phyloP scores from a whole-genome alignment of 2,797 vertebrate species.

The Acanthornis magna region DNA sequence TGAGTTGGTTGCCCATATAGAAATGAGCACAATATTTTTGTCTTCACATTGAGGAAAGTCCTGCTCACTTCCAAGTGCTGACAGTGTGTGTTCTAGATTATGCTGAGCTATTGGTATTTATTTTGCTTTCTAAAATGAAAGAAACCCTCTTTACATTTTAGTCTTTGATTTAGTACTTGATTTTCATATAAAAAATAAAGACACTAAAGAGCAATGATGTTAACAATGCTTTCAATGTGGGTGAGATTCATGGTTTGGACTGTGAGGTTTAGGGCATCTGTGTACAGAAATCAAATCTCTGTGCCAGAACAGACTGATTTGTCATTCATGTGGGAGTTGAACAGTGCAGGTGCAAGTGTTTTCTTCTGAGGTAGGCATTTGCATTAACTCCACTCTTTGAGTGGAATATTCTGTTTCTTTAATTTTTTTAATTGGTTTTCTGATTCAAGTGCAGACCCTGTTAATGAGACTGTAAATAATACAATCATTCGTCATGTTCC shows the following conservation, averaged over 20 bases:
- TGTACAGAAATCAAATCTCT: not conserved
- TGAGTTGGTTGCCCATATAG: not conserved
- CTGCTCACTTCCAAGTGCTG: not conserved
- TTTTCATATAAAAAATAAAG: not conserved
- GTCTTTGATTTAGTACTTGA: not conserved
- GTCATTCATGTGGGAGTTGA: not conserved
- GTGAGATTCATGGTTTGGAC: not conserved
- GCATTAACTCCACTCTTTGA: not conserved
- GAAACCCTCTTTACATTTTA: not conserved
- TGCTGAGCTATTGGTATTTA: not conserved
- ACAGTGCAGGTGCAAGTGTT: not conserved
- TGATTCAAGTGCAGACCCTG: not conserved
- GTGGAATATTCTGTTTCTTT: not conserved
- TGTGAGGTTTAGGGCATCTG: not conserved
- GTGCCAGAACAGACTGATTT: not conserved
- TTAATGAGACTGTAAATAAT: not conserved
- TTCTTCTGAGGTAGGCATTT: not conserved
- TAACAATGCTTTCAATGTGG: not conserved
- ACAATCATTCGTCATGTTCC: not conserved
- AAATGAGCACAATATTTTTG: not conserved
- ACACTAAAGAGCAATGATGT: not conserved
- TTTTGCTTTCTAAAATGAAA: not conserved
- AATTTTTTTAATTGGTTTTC: not conserved
- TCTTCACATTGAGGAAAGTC: not conserved
- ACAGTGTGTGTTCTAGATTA: not conserved